These are phyloP conservation scores for Crioceris asparagi DNA, from an alignment of 2,888 invertebrate genomes.

Conservation along the genomic window DNA sequence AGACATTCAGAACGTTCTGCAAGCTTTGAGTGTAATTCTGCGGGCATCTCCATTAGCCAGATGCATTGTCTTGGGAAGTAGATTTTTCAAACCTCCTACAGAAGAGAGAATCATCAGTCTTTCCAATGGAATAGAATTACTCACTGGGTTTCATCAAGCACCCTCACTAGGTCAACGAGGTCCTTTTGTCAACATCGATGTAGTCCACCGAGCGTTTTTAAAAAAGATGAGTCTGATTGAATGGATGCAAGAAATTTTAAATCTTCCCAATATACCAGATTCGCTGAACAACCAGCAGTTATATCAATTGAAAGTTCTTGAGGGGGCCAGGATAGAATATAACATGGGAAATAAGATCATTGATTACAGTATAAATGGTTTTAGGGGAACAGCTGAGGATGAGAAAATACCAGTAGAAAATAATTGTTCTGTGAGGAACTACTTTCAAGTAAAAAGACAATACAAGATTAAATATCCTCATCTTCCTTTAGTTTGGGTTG, in stretches of 20 bases:
- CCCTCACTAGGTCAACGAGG: not conserved
- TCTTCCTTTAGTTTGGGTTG: conserved; percentile 75
- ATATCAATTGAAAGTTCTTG: not conserved
- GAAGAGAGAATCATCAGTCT: not conserved
- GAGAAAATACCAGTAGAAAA: not conserved
- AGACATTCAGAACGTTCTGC: conserved; percentile 1
- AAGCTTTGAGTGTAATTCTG: not conserved
- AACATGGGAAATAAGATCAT: not conserved
- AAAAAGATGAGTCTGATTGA: not conserved
- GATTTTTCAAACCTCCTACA: conserved; percentile 1
- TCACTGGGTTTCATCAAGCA: conserved; percentile 1
- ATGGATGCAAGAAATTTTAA: not conserved
- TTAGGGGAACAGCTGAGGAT: not conserved
- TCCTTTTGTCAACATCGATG: conserved; percentile 2
- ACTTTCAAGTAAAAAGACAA: conserved; percentile 35
- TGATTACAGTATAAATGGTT: conserved; percentile 1
- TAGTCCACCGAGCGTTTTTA: conserved; percentile 1
- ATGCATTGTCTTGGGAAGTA: conserved; percentile 1
- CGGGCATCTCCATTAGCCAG: not conserved
- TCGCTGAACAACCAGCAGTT: not conserved
- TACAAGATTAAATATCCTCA: conserved; percentile 47
- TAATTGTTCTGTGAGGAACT: conserved; percentile 38
- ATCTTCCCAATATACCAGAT: not conserved
- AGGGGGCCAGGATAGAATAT: conserved; percentile 1
- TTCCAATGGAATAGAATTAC: conserved; percentile 1